Percentiles rank a stretch among this genome's conserved stretches.
Conservation (phyloP, 2,888 invertebrate genomes). For the Phytoseiulus persimilis region DNA sequence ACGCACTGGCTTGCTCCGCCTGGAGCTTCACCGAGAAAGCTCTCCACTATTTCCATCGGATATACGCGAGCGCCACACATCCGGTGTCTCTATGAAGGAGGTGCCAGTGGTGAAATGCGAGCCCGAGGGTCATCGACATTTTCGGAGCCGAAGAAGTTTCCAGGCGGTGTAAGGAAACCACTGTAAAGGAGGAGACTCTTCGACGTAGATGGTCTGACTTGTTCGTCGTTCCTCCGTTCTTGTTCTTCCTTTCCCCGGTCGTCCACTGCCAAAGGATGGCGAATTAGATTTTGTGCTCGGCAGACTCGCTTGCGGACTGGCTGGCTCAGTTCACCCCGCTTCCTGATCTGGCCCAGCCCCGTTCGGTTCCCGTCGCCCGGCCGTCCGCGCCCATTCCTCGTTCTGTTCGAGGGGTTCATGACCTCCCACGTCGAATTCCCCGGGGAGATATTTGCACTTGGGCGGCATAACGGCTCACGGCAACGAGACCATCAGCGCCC, state of each 20-base stretch:
- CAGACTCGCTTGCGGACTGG: not conserved
- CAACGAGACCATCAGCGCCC: constrained; percentile 5
- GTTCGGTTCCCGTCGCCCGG: not conserved
- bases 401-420: not conserved
- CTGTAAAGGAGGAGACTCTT: not conserved
- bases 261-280: not conserved
- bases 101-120: not conserved
- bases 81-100: not conserved
- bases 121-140: not conserved
- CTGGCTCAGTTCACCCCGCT: not conserved
- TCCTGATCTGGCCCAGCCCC: not conserved
- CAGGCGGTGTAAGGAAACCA: not conserved
- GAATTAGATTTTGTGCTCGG: not conserved
- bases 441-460: not conserved
- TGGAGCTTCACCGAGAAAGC: too few species aligned
- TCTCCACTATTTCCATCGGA: too few species aligned
- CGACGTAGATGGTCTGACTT: not conserved
- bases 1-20: too few species aligned
- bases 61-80: too few species aligned
- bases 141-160: not conserved
- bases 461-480: constrained; percentile 5
- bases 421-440: not conserved
- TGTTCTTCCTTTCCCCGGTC: not conserved
- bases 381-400: not conserved
- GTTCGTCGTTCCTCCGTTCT: not conserved